Evolutionary conservation across 2,113 vertebrate genomes (phyloP).

Genomic region (Periophthalmus modestus): DNA sequence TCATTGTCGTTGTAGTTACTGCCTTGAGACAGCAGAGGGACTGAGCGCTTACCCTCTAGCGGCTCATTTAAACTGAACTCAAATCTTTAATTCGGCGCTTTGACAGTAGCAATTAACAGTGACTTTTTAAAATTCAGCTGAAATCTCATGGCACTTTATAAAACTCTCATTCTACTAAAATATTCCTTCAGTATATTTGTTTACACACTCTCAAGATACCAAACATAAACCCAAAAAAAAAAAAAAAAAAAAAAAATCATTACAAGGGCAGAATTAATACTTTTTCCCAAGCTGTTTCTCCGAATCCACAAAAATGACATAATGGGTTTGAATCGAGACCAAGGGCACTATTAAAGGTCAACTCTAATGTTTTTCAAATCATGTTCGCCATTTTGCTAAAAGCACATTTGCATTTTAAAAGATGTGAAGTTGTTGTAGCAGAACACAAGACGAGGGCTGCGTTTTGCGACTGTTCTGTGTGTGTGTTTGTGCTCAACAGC

Average conservation of each 20-base stretch:
- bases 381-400: conserved; percentile 28
- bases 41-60: no score
- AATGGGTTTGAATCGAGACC: conserved; percentile 46
- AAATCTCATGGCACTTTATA: conserved; percentile 56
- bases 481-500: conserved; percentile 20
- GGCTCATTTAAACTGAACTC: background rate
- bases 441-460: conserved; percentile 14
- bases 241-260: no score
- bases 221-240: conserved; percentile 56
- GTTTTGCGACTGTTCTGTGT: conserved; percentile 21
- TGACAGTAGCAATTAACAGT: conserved; percentile 60
- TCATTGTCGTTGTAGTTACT: background rate
- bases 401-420: conserved; percentile 46
- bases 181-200: conserved; percentile 62
- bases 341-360: conserved; percentile 28
- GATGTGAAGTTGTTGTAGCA: background rate
- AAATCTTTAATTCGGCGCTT: conserved; percentile 29
- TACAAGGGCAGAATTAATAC: conserved; percentile 47
- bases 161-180: conserved; percentile 45
- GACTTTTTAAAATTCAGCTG: conserved; percentile 54
- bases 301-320: conserved; percentile 57
- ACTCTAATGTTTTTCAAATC: conserved; percentile 42
- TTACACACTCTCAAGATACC: conserved; percentile 55
- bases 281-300: conserved; percentile 41
- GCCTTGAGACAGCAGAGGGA: no score